phyloP scores from a whole-genome alignment of 2,888 invertebrate species.

The Sarcophaga carnaria region DNA sequence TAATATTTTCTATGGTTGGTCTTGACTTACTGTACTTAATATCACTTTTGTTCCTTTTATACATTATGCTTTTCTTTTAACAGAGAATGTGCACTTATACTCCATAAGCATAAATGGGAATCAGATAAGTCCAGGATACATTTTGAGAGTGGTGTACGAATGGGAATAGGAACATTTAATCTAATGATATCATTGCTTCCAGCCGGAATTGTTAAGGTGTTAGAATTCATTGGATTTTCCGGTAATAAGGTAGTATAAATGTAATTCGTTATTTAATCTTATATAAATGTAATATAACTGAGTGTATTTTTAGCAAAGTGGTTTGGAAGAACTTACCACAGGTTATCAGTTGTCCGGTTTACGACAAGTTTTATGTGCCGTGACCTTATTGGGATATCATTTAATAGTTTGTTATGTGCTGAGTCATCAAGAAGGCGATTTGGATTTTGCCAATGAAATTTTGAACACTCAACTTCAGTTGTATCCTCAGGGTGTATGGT shows the following conservation, averaged over 20 bases:
- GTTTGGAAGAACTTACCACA: constrained; percentile 88
- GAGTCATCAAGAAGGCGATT: constrained; percentile 91
- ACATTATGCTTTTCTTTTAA: background rate
- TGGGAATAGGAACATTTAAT: constrained; percentile 97
- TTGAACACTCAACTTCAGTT: constrained; percentile 86
- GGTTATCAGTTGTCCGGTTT: constrained; percentile 90
- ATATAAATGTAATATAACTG: background rate
- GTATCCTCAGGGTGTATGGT: constrained; percentile 94
- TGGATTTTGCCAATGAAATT: constrained; percentile 88
- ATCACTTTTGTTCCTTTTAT: background rate
- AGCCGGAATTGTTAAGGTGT: constrained; percentile 89
- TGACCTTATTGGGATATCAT: constrained; percentile 93
- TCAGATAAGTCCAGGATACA: constrained; percentile 85
- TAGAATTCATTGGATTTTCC: constrained; percentile 97
- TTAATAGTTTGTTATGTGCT: constrained; percentile 92
- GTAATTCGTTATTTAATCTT: background rate
- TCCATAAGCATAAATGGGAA: constrained; percentile 89
- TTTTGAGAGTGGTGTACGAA: constrained; percentile 93
- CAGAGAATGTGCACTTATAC: constrained; percentile 91
- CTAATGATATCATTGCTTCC: constrained; percentile 96
- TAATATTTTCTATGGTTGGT: too few species aligned
- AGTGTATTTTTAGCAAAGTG: constrained; percentile 81
- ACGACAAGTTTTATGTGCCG: constrained; percentile 92
- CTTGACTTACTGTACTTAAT: background rate
- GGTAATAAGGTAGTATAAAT: constrained; percentile 86